Evolutionary conservation across 2,888 invertebrate genomes (phyloP).

Genomic region (Ceramica pisi): DNA sequence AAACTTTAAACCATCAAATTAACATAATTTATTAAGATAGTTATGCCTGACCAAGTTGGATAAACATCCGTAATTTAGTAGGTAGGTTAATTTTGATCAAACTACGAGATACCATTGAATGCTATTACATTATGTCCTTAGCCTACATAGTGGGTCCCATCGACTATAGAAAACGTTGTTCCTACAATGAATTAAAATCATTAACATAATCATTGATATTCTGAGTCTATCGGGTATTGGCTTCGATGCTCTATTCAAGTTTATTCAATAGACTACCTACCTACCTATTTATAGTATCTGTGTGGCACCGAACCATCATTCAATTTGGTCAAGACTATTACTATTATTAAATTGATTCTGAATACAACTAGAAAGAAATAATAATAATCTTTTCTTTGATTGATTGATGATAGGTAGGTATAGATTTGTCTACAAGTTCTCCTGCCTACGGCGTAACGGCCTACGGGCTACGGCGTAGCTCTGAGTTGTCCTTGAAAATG

Average conservation of each 20-base stretch:
- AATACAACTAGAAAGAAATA: background rate
- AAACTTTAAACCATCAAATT: constrained; percentile 28
- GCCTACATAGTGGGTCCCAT: constrained; percentile 53
- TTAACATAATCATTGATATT: constrained; percentile 57
- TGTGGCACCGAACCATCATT: constrained; percentile 26
- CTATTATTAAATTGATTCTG: constrained; percentile 10
- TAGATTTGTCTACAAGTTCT: background rate
- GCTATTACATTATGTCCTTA: constrained; percentile 59
- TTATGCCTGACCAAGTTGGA: constrained; percentile 55
- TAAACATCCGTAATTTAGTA: constrained; percentile 60
- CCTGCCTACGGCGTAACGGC: constrained; percentile 24
- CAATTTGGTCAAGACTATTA: constrained; percentile 34
- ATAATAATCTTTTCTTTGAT: constrained; percentile 8
- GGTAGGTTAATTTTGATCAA: constrained; percentile 59
- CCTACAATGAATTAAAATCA: constrained; percentile 50
- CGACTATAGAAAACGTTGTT: constrained; percentile 43
- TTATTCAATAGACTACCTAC: constrained; percentile 26
- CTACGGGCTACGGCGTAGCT: constrained; percentile 27
- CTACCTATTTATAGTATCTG: constrained; percentile 25
- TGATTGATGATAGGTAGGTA: constrained; percentile 31
- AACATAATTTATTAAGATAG: constrained; percentile 48
- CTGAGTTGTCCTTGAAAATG: background rate
- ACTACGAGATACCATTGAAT: constrained; percentile 60
- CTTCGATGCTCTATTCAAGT: constrained; percentile 41
- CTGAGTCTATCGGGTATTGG: constrained; percentile 43